Percentiles rank a stretch among this genome's conserved stretches.
These are phyloP conservation scores for Eufriesea mexicana DNA, from an alignment of 1,140 invertebrate species.

Conservation along the genomic window DNA sequence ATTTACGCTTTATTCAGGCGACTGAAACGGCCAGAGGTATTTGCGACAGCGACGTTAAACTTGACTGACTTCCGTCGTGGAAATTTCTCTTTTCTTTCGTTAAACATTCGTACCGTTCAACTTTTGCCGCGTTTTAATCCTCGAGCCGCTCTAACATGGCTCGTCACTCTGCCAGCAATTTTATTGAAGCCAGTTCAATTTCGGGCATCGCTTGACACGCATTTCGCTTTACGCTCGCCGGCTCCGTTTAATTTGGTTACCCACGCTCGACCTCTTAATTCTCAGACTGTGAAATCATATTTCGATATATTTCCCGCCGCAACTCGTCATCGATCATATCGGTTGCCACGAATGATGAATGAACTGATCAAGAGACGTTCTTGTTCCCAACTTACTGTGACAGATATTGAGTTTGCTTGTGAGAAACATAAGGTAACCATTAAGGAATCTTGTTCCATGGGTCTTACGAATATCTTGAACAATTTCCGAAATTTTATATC, in stretches of 20 bases:
- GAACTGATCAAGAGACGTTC: too few relatives aligned
- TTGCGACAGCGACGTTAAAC: background rate
- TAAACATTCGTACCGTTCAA: background rate
- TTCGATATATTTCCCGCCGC: background rate
- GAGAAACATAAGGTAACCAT: too few relatives aligned
- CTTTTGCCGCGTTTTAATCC: background rate
- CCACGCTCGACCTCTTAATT: background rate
- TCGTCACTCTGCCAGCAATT: background rate
- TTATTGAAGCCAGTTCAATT: background rate
- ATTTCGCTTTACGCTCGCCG: background rate
- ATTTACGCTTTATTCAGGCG: background rate
- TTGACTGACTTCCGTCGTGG: background rate
- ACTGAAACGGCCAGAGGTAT: background rate
- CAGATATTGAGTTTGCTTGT: too few relatives aligned
- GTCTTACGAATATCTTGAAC: too few relatives aligned
- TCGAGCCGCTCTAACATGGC: background rate
- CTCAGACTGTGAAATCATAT: background rate
- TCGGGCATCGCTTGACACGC: conserved; percentile 10
- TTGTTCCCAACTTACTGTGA: too few relatives aligned
- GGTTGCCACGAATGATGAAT: too few relatives aligned
- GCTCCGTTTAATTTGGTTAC: conserved; percentile 7
- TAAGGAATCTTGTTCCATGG: too few relatives aligned
- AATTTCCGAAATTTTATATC: too few relatives aligned
- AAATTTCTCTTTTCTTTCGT: background rate
- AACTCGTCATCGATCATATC: too few relatives aligned